Conservation (phyloP, 2,888 invertebrate genomes). For the Nudaria mundana region DNA sequence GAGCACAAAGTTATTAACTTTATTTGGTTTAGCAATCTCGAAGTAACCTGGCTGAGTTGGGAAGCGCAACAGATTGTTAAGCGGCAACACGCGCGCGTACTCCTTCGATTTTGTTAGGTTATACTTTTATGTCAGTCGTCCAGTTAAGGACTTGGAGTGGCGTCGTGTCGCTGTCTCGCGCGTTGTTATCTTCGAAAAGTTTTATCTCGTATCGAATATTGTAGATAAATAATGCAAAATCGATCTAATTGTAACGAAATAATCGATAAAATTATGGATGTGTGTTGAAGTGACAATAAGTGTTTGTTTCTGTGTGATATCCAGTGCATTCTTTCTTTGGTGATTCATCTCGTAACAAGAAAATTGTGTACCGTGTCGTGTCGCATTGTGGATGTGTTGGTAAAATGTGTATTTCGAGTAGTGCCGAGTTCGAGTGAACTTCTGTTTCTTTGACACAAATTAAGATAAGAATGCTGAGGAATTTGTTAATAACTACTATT, state of each 20-base stretch:
- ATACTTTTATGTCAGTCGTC: constrained; percentile 57
- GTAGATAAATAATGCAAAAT: constrained; percentile 49
- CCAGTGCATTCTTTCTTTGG: constrained; percentile 73
- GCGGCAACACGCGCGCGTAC: constrained; percentile 45
- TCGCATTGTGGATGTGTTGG: constrained; percentile 52
- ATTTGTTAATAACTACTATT: constrained; percentile 25
- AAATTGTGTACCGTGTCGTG: constrained; percentile 62
- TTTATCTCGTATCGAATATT: constrained; percentile 55
- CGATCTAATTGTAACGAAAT: constrained; percentile 47
- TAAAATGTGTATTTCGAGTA: constrained; percentile 58
- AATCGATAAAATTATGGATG: constrained; percentile 45
- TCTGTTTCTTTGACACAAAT: constrained; percentile 37
- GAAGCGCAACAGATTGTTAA: constrained; percentile 54
- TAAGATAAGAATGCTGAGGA: constrained; percentile 32
- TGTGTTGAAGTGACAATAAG: constrained; percentile 50
- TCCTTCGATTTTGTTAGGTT: constrained; percentile 64
- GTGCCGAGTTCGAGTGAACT: constrained; percentile 53
- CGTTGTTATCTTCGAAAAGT: constrained; percentile 53
- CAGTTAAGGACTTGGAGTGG: constrained; percentile 56
- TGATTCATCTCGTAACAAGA: constrained; percentile 76
- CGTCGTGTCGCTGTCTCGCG: constrained; percentile 50
- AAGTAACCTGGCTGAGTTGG: constrained; percentile 58
- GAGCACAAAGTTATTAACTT: constrained; percentile 54
- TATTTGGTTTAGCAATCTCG: constrained; percentile 58
- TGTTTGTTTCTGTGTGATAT: constrained; percentile 49